Evolutionary conservation across 2,113 vertebrate genomes (phyloP).

Genomic region (Vanacampus margaritifer): DNA sequence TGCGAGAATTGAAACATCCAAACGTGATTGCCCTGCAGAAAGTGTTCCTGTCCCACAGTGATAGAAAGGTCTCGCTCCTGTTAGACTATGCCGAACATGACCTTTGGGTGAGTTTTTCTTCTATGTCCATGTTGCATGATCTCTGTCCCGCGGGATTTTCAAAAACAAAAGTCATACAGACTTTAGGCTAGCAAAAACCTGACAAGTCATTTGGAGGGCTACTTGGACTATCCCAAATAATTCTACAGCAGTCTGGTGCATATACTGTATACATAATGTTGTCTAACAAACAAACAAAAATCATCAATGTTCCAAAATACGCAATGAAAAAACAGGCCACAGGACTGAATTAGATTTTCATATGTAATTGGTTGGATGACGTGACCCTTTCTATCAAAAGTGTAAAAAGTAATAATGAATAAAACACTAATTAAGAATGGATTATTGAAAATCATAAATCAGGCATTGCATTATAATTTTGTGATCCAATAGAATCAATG

Average conservation of each 20-base stretch:
- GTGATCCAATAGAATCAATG: too few relatives aligned
- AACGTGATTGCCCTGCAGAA: constrained; percentile 99
- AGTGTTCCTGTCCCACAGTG: constrained; percentile 97
- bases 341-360: not conserved
- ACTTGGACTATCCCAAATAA: too few relatives aligned
- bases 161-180: not conserved
- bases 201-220: too few relatives aligned
- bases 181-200: too few relatives aligned
- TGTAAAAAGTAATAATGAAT: not conserved
- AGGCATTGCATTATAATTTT: too few relatives aligned
- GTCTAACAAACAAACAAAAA: too few relatives aligned
- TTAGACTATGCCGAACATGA: constrained; percentile 99
- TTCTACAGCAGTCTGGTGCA: too few relatives aligned
- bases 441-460: too few relatives aligned
- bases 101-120: constrained; percentile 85
- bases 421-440: too few relatives aligned
- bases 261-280: too few relatives aligned
- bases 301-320: too few relatives aligned
- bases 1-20: constrained; percentile 94
- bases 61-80: constrained; percentile 98
- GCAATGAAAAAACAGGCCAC: not conserved
- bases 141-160: not conserved
- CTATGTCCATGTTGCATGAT: not conserved
- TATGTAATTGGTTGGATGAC: not conserved
- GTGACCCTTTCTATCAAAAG: not conserved